Evolutionary conservation across 64 coral and sea anemone species (phyloP), one percentile per base, ranked within the genome.

Genomic region (Porites lutea): DNA sequence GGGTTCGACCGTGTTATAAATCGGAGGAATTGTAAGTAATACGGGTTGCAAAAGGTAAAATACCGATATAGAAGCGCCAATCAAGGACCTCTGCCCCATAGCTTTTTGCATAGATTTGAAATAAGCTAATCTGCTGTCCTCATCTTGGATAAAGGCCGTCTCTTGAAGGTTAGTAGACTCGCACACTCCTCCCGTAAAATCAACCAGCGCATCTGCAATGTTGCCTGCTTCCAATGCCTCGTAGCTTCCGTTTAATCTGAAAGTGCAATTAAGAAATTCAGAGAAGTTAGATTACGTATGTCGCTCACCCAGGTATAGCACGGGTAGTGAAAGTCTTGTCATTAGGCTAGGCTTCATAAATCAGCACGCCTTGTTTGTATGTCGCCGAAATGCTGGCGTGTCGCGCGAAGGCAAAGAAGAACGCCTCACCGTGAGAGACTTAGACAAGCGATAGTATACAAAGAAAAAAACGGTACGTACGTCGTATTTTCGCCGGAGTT

Each of bases 61-160:
- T 95, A 95, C 93, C 93, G 79, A 37, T 74, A 95, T 95, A 46
- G 93, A 95, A 23, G 93, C 93, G 91, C 93, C 89, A 75, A 95
- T 86, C 2, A 95, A 82, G 3, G 93, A 95, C 45, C 77, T 68
- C 11, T 90, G 48, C 43, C 70, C 75, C 27, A 81, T 91, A 67
- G 93, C 93, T 50, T 95, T 95, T 63, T 86, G 71, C 74, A 95
- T 82, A 47, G 76, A 58, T 52, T 95, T 95, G 75, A 95, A 95
- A 23, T 91, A 79, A 16, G 20, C 15, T 51, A 95, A 82, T 78
- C 88, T 95, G 52, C 89, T 86, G 13, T 95, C 93, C 14, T 74
- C 79, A 79, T 95, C 93, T 21, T 91, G 81, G 86, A 59, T 73
- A 19, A 86, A 86, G 6, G 82, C 89, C 23, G 80, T 88, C 4